phyloP scores from a whole-genome alignment of 2,888 invertebrate genomes.

The Melinaea marsaeus region DNA sequence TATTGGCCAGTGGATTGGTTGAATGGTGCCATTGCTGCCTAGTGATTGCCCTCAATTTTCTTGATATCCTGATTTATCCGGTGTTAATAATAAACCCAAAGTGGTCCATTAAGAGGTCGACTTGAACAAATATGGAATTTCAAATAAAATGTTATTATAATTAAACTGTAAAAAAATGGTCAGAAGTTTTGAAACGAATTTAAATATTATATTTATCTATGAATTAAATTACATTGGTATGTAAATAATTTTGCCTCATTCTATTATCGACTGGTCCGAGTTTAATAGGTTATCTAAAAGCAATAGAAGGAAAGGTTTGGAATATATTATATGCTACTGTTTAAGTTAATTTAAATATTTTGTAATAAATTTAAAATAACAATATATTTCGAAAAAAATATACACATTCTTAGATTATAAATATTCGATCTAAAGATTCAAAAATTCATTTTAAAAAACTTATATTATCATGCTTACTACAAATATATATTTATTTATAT shows the following conservation, averaged over 20 bases:
- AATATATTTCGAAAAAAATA: background rate
- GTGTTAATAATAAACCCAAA: background rate
- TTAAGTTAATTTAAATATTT: background rate
- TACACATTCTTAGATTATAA: background rate
- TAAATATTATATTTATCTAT: background rate
- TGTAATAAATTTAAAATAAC: background rate
- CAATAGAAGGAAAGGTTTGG: constrained; percentile 11
- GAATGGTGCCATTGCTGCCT: constrained; percentile 58
- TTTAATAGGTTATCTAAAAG: constrained; percentile 31
- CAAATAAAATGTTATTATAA: background rate
- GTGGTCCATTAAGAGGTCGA: no score
- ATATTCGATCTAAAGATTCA: no score
- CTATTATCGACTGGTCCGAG: constrained; percentile 38
- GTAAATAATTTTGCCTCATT: constrained; percentile 47
- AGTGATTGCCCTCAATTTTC: constrained; percentile 34
- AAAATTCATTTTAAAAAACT: no score
- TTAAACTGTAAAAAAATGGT: background rate
- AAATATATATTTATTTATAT: no score
- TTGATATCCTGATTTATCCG: background rate
- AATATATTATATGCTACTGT: constrained; percentile 2
- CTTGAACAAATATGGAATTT: no score
- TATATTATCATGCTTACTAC: no score
- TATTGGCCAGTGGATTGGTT: constrained; percentile 71
- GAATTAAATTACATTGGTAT: constrained; percentile 43
- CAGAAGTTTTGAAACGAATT: background rate